A percentile compares a stretch with the other conserved stretches of the same genome.
Evolutionary conservation across 2,888 invertebrate genomes (phyloP).

Genomic region (Ormyrus labotus): DNA sequence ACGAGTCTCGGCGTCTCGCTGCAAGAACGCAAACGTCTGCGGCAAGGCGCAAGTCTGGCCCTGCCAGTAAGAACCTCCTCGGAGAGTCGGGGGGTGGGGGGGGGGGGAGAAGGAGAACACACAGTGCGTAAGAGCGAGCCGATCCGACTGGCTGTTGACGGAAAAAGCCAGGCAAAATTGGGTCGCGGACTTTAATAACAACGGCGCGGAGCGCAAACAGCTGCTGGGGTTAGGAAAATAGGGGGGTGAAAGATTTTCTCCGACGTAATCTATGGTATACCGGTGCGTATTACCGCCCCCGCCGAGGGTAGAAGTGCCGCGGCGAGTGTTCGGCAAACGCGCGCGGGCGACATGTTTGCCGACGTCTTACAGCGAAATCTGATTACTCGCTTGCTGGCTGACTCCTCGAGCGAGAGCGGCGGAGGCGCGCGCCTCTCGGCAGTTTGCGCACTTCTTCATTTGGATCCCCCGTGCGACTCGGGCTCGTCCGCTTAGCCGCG

Average conservation of each 20-base stretch:
- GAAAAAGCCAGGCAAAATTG: slow-evolving; percentile 15
- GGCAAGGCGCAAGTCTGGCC: slow-evolving; percentile 21
- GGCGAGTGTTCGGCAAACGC: slow-evolving; percentile 62
- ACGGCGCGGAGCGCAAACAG: not conserved
- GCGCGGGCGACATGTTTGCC: slow-evolving; percentile 61
- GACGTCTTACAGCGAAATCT: slow-evolving; percentile 68
- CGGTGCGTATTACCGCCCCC: too few species aligned
- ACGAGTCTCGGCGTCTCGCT: slow-evolving; percentile 39
- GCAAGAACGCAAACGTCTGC: slow-evolving; percentile 60
- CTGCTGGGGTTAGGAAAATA: not conserved
- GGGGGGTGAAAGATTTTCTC: not conserved
- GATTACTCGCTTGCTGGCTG: slow-evolving; percentile 61
- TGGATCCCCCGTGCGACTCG: not conserved
- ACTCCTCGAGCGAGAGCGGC: too few species aligned
- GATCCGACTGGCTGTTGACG: slow-evolving; percentile 8
- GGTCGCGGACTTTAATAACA: slow-evolving; percentile 14
- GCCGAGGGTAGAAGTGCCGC: not conserved
- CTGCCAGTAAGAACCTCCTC: slow-evolving; percentile 48
- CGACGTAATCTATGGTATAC: too few species aligned
- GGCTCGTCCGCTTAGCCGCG: not conserved
- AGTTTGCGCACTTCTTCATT: slow-evolving; percentile 45
- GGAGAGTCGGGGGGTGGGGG: not conserved
- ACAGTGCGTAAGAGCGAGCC: slow-evolving; percentile 14
- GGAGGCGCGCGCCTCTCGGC: not conserved
- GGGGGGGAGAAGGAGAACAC: not conserved